These are phyloP conservation scores for Xestia sexstrigata DNA, from an alignment of 2,888 invertebrate genomes.

Conservation along the genomic window DNA sequence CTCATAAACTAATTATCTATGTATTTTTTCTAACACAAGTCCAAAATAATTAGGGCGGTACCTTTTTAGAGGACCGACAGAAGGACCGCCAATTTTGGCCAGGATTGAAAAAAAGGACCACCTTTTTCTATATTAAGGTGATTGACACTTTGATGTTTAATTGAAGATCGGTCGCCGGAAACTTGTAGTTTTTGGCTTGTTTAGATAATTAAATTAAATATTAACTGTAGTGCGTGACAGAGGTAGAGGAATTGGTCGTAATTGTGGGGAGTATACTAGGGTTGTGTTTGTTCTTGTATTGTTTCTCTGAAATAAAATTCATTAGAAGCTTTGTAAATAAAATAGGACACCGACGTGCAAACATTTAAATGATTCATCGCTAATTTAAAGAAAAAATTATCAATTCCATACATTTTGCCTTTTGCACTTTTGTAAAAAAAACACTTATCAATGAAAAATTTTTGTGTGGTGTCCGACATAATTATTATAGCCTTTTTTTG, in stretches of 20 bases:
- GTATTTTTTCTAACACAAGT: slow-evolving; percentile 72
- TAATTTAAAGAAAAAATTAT: too few species aligned
- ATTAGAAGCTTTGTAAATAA: too few species aligned
- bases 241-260: not conserved
- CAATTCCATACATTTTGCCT: too few species aligned
- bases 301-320: not conserved
- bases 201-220: slow-evolving; percentile 55
- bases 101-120: slow-evolving; percentile 75
- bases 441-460: too few species aligned
- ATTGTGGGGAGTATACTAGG: not conserved
- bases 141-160: slow-evolving; percentile 86
- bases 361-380: too few species aligned
- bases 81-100: slow-evolving; percentile 74
- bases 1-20: slow-evolving; percentile 87
- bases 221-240: slow-evolving; percentile 36
- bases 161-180: slow-evolving; percentile 74
- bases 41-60: slow-evolving; percentile 81
- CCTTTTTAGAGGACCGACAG: slow-evolving; percentile 74
- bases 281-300: slow-evolving; percentile 21
- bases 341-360: too few species aligned
- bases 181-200: slow-evolving; percentile 56
- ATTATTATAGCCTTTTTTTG: not conserved
- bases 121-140: slow-evolving; percentile 83
- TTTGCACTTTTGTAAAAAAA: too few species aligned
- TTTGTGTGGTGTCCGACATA: not conserved